phyloP scores from a whole-genome alignment of 2,888 invertebrate species.

The Eumerus sabulonum region DNA sequence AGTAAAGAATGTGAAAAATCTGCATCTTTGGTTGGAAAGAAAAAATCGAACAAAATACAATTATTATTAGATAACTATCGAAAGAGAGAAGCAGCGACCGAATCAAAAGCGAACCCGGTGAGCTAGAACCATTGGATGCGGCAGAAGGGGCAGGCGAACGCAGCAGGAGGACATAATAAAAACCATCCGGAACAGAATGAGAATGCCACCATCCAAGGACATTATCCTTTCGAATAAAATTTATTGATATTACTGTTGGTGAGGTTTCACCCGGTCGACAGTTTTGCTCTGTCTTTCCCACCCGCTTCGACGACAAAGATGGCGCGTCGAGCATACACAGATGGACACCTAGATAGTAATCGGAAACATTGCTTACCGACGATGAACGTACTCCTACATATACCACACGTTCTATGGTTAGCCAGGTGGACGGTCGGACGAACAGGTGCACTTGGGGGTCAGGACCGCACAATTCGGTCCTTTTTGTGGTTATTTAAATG shows the following conservation, averaged over 20 bases:
- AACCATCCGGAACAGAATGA: constrained; percentile 64
- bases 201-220: constrained; percentile 65
- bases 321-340: constrained; percentile 37
- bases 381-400: constrained; percentile 37
- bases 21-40: constrained; percentile 18
- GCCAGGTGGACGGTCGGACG: constrained; percentile 7
- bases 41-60: too few species aligned
- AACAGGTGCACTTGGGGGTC: constrained; percentile 21
- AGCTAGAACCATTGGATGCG: too few species aligned
- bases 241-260: constrained; percentile 69
- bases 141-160: too few species aligned
- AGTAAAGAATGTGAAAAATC: background rate
- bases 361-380: constrained; percentile 61
- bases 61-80: constrained; percentile 69
- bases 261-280: constrained; percentile 28
- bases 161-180: constrained; percentile 29
- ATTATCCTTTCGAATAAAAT: constrained; percentile 68
- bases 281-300: too few species aligned
- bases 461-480: constrained; percentile 24
- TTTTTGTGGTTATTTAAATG: constrained; percentile 52
- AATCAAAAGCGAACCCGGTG: constrained; percentile 32
- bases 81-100: constrained; percentile 29
- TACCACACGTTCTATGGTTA: too few species aligned
- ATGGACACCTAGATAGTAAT: constrained; percentile 55
- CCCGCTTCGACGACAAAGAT: constrained; percentile 26